Percentiles rank a stretch among this genome's conserved stretches.
These are phyloP conservation scores for Anas bahamensis DNA, from an alignment of 2,797 vertebrate genomes.

Conservation along the genomic window DNA sequence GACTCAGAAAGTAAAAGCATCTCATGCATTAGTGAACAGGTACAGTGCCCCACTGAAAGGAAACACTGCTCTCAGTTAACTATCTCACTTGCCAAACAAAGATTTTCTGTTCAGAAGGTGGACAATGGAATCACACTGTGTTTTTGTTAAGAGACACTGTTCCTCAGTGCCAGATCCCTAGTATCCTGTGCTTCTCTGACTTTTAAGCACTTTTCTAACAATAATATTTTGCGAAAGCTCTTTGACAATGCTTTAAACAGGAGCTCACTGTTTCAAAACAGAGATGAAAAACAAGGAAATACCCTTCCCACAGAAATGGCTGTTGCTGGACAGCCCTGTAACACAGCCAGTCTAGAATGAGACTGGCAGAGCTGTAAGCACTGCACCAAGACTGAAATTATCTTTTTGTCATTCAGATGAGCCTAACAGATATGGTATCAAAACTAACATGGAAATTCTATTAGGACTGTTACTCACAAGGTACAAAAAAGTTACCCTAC, in stretches of 20 bases:
- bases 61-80: not conserved
- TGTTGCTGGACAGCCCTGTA: not conserved
- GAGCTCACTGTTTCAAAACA: not conserved
- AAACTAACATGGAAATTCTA: not conserved
- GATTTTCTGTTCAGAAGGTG: conserved; percentile 17
- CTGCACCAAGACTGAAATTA: not conserved
- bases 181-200: not conserved
- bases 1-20: not conserved
- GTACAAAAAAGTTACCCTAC: not conserved
- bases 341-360: not conserved
- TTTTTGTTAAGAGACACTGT: not conserved
- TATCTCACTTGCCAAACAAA: not conserved
- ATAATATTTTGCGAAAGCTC: not conserved
- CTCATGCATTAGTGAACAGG: not conserved
- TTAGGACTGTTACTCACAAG: not conserved
- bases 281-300: not conserved
- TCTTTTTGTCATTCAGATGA: not conserved
- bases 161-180: not conserved
- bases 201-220: not conserved
- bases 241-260: not conserved
- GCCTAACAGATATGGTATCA: not conserved
- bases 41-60: not conserved
- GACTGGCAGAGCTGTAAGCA: not conserved
- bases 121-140: not conserved
- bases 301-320: not conserved